Base-by-base conservation (phyloP, 2,888 invertebrate species). In the Xylota segnis region DNA sequence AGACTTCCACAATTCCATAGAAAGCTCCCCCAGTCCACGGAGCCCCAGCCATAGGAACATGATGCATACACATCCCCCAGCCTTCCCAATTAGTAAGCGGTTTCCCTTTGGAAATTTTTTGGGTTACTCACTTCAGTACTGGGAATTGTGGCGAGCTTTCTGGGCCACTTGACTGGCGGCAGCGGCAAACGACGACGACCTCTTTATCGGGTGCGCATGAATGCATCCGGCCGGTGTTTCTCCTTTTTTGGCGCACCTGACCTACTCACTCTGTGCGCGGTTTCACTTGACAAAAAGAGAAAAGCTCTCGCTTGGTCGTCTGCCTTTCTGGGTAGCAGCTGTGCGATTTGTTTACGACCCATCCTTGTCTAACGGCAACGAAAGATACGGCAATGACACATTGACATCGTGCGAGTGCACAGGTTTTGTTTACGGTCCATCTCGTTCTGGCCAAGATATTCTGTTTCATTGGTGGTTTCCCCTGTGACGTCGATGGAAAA, bases 291-390 rank as follows among this genome's bases (percentile, higher is more conserved):
- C 1, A 10, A n/a, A 34, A 27, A 61, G 68, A 70, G 37, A 43
- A 79, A 74, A 82, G 81, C 86, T 86, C 43, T 37, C 23, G n/a
- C 34, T 27, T 23, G 32, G 58, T 18, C 40, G 27, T 37, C 23
- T 72, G 32, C 47, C 40, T 56, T 65, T 23, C 0, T 23, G 0
- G 29, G 23, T 14, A 86, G 86, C 86, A 86, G 86, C 86, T 86
- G 82, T 71, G 63, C 40, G 59, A 82, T 87, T 87, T 87, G 87
- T 87, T 87, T 87, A 87, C 87, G 87, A 87, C 87, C 83, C 87
- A 87, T 87, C 87, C 65, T 59, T 87, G 72, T 87, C 87, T 87
- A 83, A 68, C 77, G 58, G 70, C 63, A 83, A 87, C 65, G 78
- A 83, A 87, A 78, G 70, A 78, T 66, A 61, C 58, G 78, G 37